Evolutionary conservation across 2,888 invertebrate genomes (phyloP), one percentile per base, ranked within the genome.

Genomic region (Erynnis tages): DNA sequence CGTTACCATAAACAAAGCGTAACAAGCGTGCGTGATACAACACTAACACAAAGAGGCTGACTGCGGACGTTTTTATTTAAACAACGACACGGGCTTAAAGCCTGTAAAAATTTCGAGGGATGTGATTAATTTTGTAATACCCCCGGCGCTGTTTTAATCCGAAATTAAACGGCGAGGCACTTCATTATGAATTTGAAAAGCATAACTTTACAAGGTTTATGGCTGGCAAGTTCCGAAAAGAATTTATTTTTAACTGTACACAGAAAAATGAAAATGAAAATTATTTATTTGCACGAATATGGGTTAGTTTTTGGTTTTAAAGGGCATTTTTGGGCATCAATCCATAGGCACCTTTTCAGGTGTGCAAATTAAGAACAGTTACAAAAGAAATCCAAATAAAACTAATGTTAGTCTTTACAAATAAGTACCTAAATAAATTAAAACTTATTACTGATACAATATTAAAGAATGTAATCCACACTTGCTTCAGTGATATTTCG

Each of bases 1-100:
- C 55, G 38, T 58, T 59, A 70, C 63, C 65, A 67, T 66, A 67
- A 73, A 74, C 70, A 73, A 73, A 60, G 61, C 62, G 61, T 58
- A 57, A 58, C 65, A 65, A 69, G 61, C 61, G 60, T 57, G 54
- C 54, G 61, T 55, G 57, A 59, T 59, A 60, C 54, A 60, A 56
- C 55, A 58, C 61, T 54, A 52, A 56, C 57, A 57, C 56, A 58
- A 57, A 57, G 53, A 55, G 50, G 25, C 56, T 43, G 56, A 59
- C 61, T 59, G 48, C 38, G 40, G 21, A n/a, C 32, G 37, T 30
- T 53, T 60, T 61, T 57, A 44, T 55, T 45, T 32, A 45, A 57
- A 61, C 46, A 56, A 58, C 53, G 45, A 53, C 45, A 54, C 45
- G 49, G 23, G 47, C 35, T 48, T 46, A 58, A 59, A 59, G 56